Conservation (phyloP, 1,140 invertebrate species). For the Trinorchestia longiramus region DNA sequence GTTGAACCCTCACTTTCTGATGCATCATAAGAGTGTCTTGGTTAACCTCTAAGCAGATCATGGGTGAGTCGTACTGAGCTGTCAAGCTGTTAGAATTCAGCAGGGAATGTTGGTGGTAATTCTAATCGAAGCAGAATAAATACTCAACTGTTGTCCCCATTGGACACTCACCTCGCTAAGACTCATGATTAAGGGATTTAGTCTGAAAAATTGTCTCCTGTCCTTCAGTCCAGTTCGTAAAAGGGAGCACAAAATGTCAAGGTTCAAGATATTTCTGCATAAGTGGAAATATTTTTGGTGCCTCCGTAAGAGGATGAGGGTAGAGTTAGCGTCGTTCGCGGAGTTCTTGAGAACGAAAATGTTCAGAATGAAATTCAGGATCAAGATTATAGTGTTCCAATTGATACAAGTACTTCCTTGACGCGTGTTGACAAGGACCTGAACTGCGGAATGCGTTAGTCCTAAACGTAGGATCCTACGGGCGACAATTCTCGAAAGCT, state of each 20-base stretch:
- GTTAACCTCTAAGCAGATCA: background rate
- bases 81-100: background rate
- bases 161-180: background rate
- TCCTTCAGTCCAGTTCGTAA: background rate
- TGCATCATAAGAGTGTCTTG: background rate
- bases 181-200: background rate
- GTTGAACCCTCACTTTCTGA: background rate
- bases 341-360: background rate
- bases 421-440: background rate
- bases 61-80: background rate
- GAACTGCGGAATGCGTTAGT: background rate
- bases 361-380: background rate
- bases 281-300: background rate
- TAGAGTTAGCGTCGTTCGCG: background rate
- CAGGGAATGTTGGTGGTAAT: background rate
- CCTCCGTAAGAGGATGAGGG: background rate
- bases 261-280: background rate
- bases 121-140: background rate
- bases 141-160: background rate
- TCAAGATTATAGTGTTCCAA: background rate
- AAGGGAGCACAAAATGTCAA: background rate
- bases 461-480: background rate
- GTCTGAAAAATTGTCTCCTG: background rate
- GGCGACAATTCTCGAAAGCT: background rate
- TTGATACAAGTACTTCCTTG: background rate